Evolutionary conservation across 1,140 invertebrate genomes (phyloP).

Genomic region (Cyrtorhinus lividipennis): DNA sequence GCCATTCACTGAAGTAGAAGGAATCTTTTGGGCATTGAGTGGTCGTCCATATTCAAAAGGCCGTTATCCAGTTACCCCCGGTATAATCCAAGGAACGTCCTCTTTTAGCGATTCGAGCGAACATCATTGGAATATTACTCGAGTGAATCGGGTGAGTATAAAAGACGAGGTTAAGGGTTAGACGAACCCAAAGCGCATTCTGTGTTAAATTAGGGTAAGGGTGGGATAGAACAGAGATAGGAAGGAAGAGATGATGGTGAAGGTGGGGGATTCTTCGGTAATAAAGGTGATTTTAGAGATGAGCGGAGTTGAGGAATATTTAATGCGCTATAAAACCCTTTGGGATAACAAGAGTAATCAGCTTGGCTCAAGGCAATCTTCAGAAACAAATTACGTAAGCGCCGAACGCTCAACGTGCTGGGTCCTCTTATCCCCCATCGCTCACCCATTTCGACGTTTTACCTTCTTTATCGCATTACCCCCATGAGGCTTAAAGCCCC

Average conservation of each 20-base stretch:
- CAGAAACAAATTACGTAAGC: background rate
- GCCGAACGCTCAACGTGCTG: too few relatives aligned
- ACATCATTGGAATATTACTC: background rate
- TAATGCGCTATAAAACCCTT: slow-evolving; percentile 6
- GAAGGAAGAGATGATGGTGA: background rate
- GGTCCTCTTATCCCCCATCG: too few relatives aligned
- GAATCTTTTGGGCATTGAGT: too few relatives aligned
- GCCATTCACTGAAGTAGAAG: too few relatives aligned
- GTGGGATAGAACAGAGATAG: background rate
- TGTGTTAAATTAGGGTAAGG: background rate
- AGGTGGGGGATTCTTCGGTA: background rate
- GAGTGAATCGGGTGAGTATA: background rate
- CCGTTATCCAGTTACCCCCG: too few relatives aligned
- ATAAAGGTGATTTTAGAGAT: slow-evolving; percentile 10
- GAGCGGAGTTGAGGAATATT: slow-evolving; percentile 8
- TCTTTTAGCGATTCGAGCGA: slow-evolving; percentile 1
- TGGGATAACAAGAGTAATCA: slow-evolving; percentile 7
- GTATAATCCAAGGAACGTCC: too few relatives aligned
- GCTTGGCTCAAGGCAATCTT: background rate
- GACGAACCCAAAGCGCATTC: background rate
- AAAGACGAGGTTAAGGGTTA: background rate
- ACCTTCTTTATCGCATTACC: too few relatives aligned
- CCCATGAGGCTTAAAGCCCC: too few relatives aligned
- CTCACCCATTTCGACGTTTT: too few relatives aligned
- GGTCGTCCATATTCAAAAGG: too few relatives aligned